Percentiles rank a stretch among this genome's conserved stretches.
Evolutionary conservation across 2,888 invertebrate genomes (phyloP).

Genomic region (Eurytoma californica): DNA sequence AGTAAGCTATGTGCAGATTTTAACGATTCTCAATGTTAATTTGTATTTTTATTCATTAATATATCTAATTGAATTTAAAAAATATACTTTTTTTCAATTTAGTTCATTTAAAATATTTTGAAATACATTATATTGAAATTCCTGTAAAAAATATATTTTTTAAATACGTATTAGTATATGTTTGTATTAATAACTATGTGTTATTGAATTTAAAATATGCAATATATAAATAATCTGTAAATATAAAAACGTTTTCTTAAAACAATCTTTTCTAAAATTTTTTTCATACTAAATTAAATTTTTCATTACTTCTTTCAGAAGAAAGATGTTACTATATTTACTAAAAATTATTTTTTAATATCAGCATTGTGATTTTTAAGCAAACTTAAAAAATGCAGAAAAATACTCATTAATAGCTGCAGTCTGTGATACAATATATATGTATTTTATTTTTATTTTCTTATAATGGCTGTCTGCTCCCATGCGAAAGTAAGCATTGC

Average conservation of each 20-base stretch:
- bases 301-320: too few species aligned
- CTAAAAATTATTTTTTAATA: slow-evolving; percentile 4
- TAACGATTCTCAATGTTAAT: slow-evolving; percentile 49
- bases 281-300: too few species aligned
- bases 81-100: slow-evolving; percentile 17
- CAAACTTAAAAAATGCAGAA: too few species aligned
- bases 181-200: slow-evolving; percentile 8
- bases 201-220: background rate
- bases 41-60: slow-evolving; percentile 18
- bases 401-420: too few species aligned
- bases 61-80: slow-evolving; percentile 6
- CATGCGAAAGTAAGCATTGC: slow-evolving; percentile 67
- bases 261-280: too few species aligned
- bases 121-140: background rate
- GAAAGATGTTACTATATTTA: slow-evolving; percentile 2
- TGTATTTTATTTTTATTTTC: slow-evolving; percentile 51
- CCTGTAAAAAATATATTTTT: slow-evolving; percentile 35
- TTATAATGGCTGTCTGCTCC: slow-evolving; percentile 67
- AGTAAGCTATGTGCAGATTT: slow-evolving; percentile 43
- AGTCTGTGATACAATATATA: too few species aligned
- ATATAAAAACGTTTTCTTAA: too few species aligned
- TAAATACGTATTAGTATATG: slow-evolving; percentile 13
- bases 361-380: too few species aligned
- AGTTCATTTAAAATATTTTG: slow-evolving; percentile 15
- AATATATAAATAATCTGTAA: background rate